Conservation (phyloP, 2,888 invertebrate genomes). For the Morpho achilles region DNA sequence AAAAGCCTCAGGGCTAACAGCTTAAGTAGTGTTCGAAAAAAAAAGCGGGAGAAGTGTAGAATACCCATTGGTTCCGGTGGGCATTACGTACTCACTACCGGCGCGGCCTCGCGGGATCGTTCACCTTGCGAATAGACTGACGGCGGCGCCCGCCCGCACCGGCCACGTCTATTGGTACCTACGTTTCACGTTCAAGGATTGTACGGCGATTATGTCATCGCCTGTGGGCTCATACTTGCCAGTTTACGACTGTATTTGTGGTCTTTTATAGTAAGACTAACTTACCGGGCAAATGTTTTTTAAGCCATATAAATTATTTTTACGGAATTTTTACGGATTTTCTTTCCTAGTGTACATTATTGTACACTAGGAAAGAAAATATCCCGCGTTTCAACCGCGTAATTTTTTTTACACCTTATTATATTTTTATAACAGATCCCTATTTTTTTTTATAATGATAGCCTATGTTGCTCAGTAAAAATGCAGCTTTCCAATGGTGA, state of each 20-base stretch:
- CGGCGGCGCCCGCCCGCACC: constrained; percentile 40
- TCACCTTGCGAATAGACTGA: constrained; percentile 63
- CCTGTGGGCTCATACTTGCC: constrained; percentile 29
- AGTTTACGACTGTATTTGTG: constrained; percentile 8
- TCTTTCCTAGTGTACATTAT: no score
- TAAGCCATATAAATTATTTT: no score
- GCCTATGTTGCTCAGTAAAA: no score
- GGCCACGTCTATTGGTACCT: constrained; percentile 47
- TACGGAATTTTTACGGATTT: no score
- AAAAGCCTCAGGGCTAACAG: no score
- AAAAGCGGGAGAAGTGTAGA: constrained; percentile 19
- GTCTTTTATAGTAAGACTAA: not conserved
- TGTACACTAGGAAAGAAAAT: no score
- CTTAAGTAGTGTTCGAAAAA: not conserved
- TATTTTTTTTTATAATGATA: no score
- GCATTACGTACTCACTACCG: constrained; percentile 27
- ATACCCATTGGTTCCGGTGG: constrained; percentile 39
- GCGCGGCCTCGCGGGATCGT: constrained; percentile 67
- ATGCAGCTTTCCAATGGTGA: no score
- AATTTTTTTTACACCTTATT: no score
- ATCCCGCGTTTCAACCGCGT: no score
- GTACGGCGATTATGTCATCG: constrained; percentile 55
- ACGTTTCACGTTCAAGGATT: constrained; percentile 62
- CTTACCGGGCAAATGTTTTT: no score
- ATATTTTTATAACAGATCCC: no score